A percentile compares a stretch with the other conserved stretches of the same genome.
Evolutionary conservation across 2,113 vertebrate genomes (phyloP).

Genomic region (Plectropomus leopardus): DNA sequence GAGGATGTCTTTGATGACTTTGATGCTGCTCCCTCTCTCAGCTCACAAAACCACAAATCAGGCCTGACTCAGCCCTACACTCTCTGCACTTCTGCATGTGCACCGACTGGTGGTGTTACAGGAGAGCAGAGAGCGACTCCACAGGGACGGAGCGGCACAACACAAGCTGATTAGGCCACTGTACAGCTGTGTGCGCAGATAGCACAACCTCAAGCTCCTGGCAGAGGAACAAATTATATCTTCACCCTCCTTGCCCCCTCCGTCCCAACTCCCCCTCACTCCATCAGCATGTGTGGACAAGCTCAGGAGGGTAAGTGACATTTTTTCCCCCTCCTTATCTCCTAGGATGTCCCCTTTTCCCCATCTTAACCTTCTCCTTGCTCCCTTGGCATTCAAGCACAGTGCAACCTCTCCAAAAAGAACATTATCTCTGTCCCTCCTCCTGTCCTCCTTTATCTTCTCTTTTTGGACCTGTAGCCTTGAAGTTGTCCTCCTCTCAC

Average conservation of each 20-base stretch:
- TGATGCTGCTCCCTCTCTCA: conserved; percentile 5
- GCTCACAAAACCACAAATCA: not conserved
- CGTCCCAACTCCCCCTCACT: not conserved
- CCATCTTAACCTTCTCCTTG: conserved; percentile 37
- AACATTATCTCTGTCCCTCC: conserved; percentile 43
- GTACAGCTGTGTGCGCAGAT: conserved; percentile 72
- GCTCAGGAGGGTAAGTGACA: conserved; percentile 55
- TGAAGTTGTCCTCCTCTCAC: conserved; percentile 18
- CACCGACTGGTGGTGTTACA: conserved; percentile 71
- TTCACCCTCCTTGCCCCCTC: conserved; percentile 27
- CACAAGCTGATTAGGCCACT: conserved; percentile 66
- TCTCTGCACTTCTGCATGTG: conserved; percentile 41
- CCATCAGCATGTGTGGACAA: conserved; percentile 51
- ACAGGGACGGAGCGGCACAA: conserved; percentile 52
- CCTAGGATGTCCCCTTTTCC: conserved; percentile 21
- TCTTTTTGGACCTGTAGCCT: conserved; percentile 10
- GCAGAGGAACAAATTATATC: conserved; percentile 63
- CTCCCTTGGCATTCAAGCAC: conserved; percentile 38
- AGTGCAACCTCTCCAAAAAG: conserved; percentile 30
- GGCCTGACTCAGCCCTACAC: too few relatives aligned
- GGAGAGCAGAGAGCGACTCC: conserved; percentile 44
- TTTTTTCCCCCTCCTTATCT: conserved; percentile 54
- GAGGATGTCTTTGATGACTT: conserved; percentile 44
- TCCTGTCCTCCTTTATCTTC: conserved; percentile 38
- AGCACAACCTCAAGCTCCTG: conserved; percentile 65